phyloP scores from a whole-genome alignment of 2,113 vertebrate genomes.

The Meleagris gallopavo region DNA sequence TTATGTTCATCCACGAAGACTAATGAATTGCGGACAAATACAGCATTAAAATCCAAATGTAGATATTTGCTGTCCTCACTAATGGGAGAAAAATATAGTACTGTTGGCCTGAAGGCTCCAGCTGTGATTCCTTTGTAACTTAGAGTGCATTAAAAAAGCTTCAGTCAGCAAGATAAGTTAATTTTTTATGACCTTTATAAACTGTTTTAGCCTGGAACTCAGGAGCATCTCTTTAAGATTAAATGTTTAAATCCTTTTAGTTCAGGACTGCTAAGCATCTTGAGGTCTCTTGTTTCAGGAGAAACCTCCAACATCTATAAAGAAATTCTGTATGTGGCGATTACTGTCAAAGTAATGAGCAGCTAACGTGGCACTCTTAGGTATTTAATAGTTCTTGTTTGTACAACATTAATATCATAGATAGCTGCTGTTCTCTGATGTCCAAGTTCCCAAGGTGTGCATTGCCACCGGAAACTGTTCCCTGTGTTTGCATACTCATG shows the following conservation, averaged over 20 bases:
- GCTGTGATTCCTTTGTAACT: constrained; percentile 76
- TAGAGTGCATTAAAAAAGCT: constrained; percentile 80
- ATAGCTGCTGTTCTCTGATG: constrained; percentile 39
- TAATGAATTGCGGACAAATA: constrained; percentile 69
- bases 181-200: constrained; percentile 83
- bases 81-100: constrained; percentile 82
- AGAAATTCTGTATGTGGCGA: constrained; percentile 69
- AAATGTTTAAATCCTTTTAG: constrained; percentile 78
- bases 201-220: constrained; percentile 76
- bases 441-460: neutral
- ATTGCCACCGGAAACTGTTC: constrained; percentile 2
- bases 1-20: constrained; percentile 65
- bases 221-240: constrained; percentile 73
- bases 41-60: constrained; percentile 74
- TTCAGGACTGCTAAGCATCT: constrained; percentile 53
- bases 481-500: constrained; percentile 55
- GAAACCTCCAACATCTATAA: constrained; percentile 65
- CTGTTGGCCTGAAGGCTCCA: constrained; percentile 72
- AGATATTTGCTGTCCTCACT: constrained; percentile 77
- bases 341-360: constrained; percentile 71
- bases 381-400: constrained; percentile 32
- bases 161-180: constrained; percentile 81
- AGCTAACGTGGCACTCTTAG: constrained; percentile 51
- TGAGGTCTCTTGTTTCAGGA: constrained; percentile 31
- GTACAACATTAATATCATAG: constrained; percentile 29